phyloP scores from a whole-genome alignment of 2,797 vertebrate species.

The Parambassis ranga region DNA sequence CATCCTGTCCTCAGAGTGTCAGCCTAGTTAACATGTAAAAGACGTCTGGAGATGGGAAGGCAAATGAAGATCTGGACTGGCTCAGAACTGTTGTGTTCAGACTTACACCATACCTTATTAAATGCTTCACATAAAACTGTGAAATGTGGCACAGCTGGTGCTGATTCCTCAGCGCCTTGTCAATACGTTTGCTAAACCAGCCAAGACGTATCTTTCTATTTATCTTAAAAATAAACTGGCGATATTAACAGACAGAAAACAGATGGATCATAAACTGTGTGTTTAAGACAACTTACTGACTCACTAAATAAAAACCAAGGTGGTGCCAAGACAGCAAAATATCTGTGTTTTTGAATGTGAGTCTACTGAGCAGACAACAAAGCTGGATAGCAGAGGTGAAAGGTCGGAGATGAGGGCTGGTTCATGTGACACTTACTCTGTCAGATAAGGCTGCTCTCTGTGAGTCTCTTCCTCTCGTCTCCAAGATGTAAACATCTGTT shows the following conservation, averaged over 20 bases:
- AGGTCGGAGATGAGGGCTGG: neutral
- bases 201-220: neutral
- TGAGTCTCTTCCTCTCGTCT: slow-evolving; percentile 43
- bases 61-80: slow-evolving; percentile 5
- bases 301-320: no score
- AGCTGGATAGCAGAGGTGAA: neutral
- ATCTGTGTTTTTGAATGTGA: neutral
- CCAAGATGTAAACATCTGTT: slow-evolving; percentile 71
- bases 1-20: neutral
- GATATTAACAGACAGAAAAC: neutral
- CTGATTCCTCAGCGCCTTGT: neutral
- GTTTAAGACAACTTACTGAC: no score
- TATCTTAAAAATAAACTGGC: neutral
- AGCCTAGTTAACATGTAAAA: slow-evolving; percentile 43
- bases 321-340: neutral
- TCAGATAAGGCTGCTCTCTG: slow-evolving; percentile 50
- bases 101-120: neutral
- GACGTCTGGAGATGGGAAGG: neutral
- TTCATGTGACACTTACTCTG: slow-evolving; percentile 71
- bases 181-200: neutral
- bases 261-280: neutral
- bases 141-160: neutral
- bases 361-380: neutral
- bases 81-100: neutral
- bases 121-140: neutral